Percentiles rank a stretch among this genome's conserved stretches.
Evolutionary conservation across 92 coral and sea anemone genomes (phyloP).

Genomic region (Palythoa caribaeorum): DNA sequence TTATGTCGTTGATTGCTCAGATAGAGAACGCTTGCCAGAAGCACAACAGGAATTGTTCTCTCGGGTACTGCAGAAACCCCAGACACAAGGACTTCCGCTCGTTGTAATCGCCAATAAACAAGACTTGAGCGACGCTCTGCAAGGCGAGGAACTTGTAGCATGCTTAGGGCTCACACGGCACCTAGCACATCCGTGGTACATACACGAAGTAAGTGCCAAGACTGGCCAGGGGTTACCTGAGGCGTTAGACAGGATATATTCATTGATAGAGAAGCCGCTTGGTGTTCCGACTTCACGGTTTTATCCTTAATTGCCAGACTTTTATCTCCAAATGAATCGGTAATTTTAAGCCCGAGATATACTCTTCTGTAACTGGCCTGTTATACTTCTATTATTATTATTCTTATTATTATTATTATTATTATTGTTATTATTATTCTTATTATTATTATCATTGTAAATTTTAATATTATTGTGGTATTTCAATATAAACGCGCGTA

Average conservation of each 20-base stretch:
- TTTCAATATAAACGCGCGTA: too few species aligned
- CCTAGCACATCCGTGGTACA: constrained; percentile 26
- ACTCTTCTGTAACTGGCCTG: too few species aligned
- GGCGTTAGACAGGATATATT: constrained; percentile 24
- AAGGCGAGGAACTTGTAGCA: background rate
- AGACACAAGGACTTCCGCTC: constrained; percentile 33
- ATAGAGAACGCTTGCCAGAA: constrained; percentile 3
- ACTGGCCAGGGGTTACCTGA: constrained; percentile 30
- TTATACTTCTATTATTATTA: too few species aligned
- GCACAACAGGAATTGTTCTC: constrained; percentile 35
- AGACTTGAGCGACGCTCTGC: constrained; percentile 7
- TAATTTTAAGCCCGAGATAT: too few species aligned
- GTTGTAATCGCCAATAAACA: constrained; percentile 44
- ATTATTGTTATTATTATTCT: too few species aligned
- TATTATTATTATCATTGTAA: too few species aligned
- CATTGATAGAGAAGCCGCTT: constrained; percentile 11
- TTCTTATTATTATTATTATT: too few species aligned
- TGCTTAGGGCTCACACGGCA: constrained; percentile 12
- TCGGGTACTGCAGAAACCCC: constrained; percentile 26
- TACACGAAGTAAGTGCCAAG: constrained; percentile 38
- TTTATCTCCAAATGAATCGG: too few species aligned
- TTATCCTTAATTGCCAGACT: background rate
- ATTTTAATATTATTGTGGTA: too few species aligned
- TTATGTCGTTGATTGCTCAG: constrained; percentile 42
- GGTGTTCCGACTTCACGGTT: constrained; percentile 30